These are phyloP conservation scores for Paramormyrops hopkinsi DNA, from an alignment of 2,797 vertebrate species.

Conservation along the genomic window DNA sequence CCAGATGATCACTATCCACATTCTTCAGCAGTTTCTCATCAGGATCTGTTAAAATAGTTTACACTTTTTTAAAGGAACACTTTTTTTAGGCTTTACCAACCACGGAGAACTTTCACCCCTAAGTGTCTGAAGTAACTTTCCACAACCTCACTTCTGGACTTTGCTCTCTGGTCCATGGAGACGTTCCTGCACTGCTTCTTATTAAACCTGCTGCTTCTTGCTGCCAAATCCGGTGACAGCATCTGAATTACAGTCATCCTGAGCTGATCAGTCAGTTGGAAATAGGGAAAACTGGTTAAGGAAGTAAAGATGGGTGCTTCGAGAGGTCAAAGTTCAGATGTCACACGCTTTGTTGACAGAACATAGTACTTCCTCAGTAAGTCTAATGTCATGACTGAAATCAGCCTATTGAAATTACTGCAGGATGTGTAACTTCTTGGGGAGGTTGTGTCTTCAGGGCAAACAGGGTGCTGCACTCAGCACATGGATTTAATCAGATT, in stretches of 20 bases:
- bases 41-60: slow-evolving; percentile 19
- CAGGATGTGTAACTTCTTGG: neutral
- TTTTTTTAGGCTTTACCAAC: neutral
- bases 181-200: neutral
- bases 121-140: neutral
- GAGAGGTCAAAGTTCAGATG: neutral
- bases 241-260: neutral
- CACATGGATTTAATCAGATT: slow-evolving; percentile 8
- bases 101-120: neutral
- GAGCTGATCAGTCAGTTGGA: neutral
- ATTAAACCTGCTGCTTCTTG: neutral
- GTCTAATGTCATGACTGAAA: neutral
- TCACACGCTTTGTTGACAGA: neutral
- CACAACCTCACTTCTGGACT: neutral
- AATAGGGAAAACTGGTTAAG: neutral
- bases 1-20: neutral
- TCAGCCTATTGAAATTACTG: neutral
- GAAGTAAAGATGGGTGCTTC: neutral
- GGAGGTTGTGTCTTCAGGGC: neutral
- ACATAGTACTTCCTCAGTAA: neutral
- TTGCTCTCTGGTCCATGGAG: neutral
- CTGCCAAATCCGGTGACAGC: neutral
- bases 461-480: neutral
- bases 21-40: neutral
- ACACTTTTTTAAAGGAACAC: slow-evolving; percentile 4